These are phyloP conservation scores for Lophius americanus DNA, from an alignment of 2,797 vertebrate species.

Conservation along the genomic window DNA sequence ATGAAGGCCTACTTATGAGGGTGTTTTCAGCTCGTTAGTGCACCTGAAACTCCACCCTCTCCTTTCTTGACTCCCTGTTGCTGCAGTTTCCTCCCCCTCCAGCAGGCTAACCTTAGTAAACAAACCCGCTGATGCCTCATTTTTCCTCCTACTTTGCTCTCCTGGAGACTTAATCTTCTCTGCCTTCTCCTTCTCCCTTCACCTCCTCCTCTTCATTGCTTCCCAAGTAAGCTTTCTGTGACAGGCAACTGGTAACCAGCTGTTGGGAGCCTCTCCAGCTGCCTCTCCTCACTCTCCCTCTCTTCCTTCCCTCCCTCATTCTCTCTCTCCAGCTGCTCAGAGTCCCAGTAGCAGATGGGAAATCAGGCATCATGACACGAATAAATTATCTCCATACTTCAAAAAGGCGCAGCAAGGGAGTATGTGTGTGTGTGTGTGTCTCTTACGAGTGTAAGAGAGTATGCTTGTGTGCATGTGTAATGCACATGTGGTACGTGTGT, in stretches of 20 bases:
- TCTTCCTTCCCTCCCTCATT: slow-evolving; percentile 57
- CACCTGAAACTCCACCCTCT: slow-evolving; percentile 13
- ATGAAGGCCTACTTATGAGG: too few relatives aligned
- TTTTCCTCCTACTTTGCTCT: slow-evolving; percentile 47
- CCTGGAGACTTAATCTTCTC: slow-evolving; percentile 54
- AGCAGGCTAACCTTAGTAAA: slow-evolving; percentile 60
- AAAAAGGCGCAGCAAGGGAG: slow-evolving; percentile 73
- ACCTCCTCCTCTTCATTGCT: slow-evolving; percentile 45
- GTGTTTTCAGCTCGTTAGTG: too few relatives aligned
- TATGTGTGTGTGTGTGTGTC: slow-evolving; percentile 41
- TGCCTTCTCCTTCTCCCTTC: slow-evolving; percentile 42
- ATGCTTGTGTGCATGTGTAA: slow-evolving; percentile 46
- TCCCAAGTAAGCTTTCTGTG: slow-evolving; percentile 73
- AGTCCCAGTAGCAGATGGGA: slow-evolving; percentile 86
- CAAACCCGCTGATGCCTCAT: slow-evolving; percentile 62
- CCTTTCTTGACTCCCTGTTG: slow-evolving; percentile 44
- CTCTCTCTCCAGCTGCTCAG: slow-evolving; percentile 81
- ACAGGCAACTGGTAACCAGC: slow-evolving; percentile 84
- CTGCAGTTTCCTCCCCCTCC: slow-evolving; percentile 41
- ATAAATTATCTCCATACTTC: slow-evolving; percentile 87
- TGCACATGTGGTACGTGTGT: slow-evolving; percentile 34
- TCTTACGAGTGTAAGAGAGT: slow-evolving; percentile 48
- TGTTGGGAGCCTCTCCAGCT: slow-evolving; percentile 79
- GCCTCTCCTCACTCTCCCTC: slow-evolving; percentile 68
- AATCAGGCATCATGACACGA: slow-evolving; percentile 84